Base-by-base conservation (phyloP, 2,113 vertebrate species). In the Prochilodus magdalenae region DNA sequence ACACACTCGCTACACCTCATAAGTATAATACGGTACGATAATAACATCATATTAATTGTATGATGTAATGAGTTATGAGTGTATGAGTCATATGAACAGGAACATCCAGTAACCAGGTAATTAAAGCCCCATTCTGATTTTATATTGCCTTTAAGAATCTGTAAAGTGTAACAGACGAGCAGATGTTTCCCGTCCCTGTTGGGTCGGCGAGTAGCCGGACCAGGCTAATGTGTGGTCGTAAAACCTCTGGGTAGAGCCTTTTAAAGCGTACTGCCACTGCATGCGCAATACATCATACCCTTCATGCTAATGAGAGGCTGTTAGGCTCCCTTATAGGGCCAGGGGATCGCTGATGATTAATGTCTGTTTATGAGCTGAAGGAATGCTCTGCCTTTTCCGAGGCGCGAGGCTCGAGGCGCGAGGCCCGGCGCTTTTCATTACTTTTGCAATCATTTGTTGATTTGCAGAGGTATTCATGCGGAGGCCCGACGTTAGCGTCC, bases 301-400 rank as follows among this genome's bases (percentile, higher is more conserved):
- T 78, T 59, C 33, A 16, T 24, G 14, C 49, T 77, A 40, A 76
- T 2, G 27, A 24, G 70, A 22, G 12, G 65, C 57, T 63, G 62
- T 22, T 79, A 73, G 40, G 51, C 26, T 30, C 75, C 72, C 71
- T 82, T 79, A 82, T 85, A 82, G 47, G 62, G 80, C 40, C 27
- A 55, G 78, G 80, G 16, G 8, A 57, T 51, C 15, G 8, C 66
- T 78, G 22, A 36, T 85, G 84, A 85, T 85, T 79, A 63, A 85
- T 78, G 30, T 57, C 40, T 30, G 27, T 78, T 78, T 70, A 57
- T 75, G 60, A 67, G 72, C 12, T 74, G n/a, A 75, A 24, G 49
- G 49, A 67, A 65, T 40, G 47, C 72, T 40, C 22, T 55, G 53
- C 53, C 20, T 55, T 26, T 40, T 12, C 30, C 4, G n/a, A n/a